A percentile compares a stretch with the other conserved stretches of the same genome.
phyloP scores from a whole-genome alignment of 2,797 vertebrate genomes.

The Uromys caudimaculatus region DNA sequence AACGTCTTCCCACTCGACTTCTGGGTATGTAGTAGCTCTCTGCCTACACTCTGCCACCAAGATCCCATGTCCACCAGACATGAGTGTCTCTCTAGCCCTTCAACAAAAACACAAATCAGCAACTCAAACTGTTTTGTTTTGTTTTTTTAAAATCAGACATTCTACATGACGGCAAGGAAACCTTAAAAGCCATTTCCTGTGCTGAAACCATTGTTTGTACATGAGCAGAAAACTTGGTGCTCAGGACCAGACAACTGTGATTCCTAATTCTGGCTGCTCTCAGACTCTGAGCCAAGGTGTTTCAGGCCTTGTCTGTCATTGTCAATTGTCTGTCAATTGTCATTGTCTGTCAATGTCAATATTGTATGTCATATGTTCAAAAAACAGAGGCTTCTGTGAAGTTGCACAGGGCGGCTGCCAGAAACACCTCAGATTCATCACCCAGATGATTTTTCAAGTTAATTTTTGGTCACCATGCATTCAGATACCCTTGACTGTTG shows the following conservation, averaged over 20 bases:
- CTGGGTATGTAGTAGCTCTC: no score
- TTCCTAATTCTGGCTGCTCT: not conserved
- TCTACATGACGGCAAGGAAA: not conserved
- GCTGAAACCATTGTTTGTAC: not conserved
- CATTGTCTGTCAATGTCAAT: no score
- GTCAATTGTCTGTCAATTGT: no score
- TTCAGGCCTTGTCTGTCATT: not conserved
- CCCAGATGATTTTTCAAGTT: not conserved
- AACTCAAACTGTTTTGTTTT: not conserved
- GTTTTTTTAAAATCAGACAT: not conserved
- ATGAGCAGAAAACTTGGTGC: not conserved
- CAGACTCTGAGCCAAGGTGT: not conserved
- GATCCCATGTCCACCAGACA: not conserved
- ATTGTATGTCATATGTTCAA: not conserved
- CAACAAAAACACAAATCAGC: not conserved
- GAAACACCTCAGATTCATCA: not conserved
- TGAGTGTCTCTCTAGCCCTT: not conserved
- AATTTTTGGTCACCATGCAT: not conserved
- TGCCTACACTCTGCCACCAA: rapidly evolving
- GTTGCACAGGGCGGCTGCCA: not conserved
- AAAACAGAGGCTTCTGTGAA: not conserved
- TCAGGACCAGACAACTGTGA: rapidly evolving
- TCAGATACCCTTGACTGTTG: not conserved
- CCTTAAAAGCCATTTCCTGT: not conserved
- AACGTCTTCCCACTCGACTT: not conserved